Evolutionary conservation across 2,797 vertebrate species (phyloP).

Genomic region (Mus spretus): DNA sequence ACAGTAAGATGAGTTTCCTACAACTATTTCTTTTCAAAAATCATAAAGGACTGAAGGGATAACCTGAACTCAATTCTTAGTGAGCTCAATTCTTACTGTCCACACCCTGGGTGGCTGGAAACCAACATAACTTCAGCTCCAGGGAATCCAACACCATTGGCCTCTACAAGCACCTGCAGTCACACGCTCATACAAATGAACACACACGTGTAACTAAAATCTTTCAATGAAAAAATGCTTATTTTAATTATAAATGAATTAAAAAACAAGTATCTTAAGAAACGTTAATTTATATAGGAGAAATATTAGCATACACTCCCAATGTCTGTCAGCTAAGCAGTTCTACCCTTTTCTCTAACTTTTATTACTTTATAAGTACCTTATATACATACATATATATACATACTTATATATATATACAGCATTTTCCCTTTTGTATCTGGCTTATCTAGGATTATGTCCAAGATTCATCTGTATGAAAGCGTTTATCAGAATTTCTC

Average conservation of each 20-base stretch:
- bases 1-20: neutral
- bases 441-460: neutral
- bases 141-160: neutral
- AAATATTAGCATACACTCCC: neutral
- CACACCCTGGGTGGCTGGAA: neutral
- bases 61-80: neutral
- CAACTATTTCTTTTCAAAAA: neutral
- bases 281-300: neutral
- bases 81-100: neutral
- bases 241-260: neutral
- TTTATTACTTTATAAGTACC: neutral
- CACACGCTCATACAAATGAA: neutral
- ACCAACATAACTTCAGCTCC: neutral
- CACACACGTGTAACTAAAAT: neutral
- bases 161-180: neutral
- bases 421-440: constrained; percentile 11
- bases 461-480: neutral
- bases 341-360: neutral
- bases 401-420: no score
- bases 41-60: neutral
- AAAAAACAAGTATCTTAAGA: neutral
- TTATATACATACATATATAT: neutral
- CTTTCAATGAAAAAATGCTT: neutral
- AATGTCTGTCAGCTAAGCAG: neutral
- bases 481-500: neutral